phyloP scores from a whole-genome alignment of 1,140 invertebrate species.

The Zaprionus ghesquierei region DNA sequence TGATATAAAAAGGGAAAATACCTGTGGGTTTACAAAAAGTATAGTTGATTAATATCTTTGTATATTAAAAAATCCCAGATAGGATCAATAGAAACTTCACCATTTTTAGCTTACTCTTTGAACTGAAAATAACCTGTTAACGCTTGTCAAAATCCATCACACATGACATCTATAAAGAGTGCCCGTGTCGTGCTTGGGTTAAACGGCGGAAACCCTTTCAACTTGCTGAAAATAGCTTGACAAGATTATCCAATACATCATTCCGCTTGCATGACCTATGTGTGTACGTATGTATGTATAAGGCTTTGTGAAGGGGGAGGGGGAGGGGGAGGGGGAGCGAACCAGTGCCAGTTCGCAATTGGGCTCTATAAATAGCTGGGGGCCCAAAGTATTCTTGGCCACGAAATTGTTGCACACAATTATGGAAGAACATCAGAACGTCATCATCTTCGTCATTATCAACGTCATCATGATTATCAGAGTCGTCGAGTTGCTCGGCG shows the following conservation, averaged over 20 bases:
- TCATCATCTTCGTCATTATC: not conserved
- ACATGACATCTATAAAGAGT: too few relatives aligned
- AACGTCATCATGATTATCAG: too few relatives aligned
- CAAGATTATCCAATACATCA: not conserved
- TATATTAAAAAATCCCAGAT: too few relatives aligned
- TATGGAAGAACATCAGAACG: constrained; percentile 1
- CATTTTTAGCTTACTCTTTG: not conserved
- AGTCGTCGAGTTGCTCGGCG: not conserved
- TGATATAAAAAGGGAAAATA: too few relatives aligned
- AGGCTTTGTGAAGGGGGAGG: not conserved
- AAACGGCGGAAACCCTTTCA: not conserved
- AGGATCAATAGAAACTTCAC: not conserved
- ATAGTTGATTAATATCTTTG: too few relatives aligned
- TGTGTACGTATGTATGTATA: too few relatives aligned
- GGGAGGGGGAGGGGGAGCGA: not conserved
- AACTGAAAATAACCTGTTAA: not conserved
- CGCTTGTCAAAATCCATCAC: not conserved
- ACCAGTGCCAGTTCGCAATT: not conserved
- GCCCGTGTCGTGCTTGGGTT: too few relatives aligned
- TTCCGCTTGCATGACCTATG: not conserved
- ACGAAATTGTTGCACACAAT: constrained; percentile 2
- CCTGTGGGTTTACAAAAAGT: too few relatives aligned
- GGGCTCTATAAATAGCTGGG: constrained; percentile 21
- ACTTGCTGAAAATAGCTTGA: not conserved
- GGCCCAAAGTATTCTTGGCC: constrained; percentile 27